Evolutionary conservation across 1,140 invertebrate genomes (phyloP).

Genomic region (Melitaea cinxia): DNA sequence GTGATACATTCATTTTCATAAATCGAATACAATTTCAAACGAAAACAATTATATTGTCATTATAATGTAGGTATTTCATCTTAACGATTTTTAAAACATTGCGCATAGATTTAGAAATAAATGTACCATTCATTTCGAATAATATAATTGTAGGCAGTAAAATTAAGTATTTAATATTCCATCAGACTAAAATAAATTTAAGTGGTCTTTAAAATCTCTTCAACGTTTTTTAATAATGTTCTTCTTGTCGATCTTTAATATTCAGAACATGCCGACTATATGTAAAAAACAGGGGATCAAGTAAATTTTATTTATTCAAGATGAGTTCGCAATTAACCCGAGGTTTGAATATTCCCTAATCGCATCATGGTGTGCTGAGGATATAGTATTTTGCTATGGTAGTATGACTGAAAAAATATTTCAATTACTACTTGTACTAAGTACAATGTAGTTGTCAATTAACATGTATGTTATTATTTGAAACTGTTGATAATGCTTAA

Average conservation of each 20-base stretch:
- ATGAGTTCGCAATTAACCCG: constrained; percentile 14
- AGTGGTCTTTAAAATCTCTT: neutral
- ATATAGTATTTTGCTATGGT: neutral
- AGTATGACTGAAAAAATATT: neutral
- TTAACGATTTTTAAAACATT: no score
- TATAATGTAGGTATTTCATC: no score
- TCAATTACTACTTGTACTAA: no score
- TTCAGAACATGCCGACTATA: constrained; percentile 10
- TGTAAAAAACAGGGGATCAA: constrained; percentile 15
- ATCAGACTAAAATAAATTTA: neutral
- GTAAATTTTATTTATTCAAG: constrained; percentile 19
- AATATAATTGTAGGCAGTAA: no score
- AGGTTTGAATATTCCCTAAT: constrained; percentile 21
- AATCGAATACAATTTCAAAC: no score
- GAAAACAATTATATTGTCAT: no score
- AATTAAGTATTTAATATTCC: neutral
- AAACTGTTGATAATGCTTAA: no score
- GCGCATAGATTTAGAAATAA: no score
- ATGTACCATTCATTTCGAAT: no score
- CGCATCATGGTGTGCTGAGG: constrained; percentile 9
- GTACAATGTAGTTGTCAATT: no score
- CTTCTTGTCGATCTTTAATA: constrained; percentile 2
- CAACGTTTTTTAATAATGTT: constrained; percentile 6
- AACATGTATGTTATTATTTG: no score
- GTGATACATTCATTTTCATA: no score